Base-by-base conservation (phyloP, 1,140 invertebrate genomes). In the Drosophila ironensis region DNA sequence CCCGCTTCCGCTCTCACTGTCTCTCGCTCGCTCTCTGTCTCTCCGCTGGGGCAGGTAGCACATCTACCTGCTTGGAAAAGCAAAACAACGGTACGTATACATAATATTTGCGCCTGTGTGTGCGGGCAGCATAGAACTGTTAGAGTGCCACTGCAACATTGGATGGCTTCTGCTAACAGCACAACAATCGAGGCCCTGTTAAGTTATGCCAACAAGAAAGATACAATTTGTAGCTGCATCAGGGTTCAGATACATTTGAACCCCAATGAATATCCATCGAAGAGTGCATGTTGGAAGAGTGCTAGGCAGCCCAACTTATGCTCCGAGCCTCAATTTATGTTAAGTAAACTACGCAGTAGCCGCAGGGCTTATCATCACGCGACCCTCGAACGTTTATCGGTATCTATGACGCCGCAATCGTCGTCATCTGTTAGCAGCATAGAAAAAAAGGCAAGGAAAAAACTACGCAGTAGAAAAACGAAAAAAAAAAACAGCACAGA, bases 391-490 rank as follows among this genome's bases (percentile, higher is more conserved):
- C 5, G 20, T 33, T 33, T 51, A 51, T 51, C 37, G 14, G 51
- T 63, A 38, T 68, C 77, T 76, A 81, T 81, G 77, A 81, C 77
- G 77, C 77, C 77, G n/a, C n/a, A n/a, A 81, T 81, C 72, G 41
- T 16, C 52, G 30, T 66, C 45, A 48, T 73, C 75, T 38, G 59
- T 27, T 47, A 44, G 46, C 60, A 72, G 59, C 50, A 64, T 71
- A 73, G 72, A 66, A 76, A 75, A 76, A 44, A 51, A 42, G 25
- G 25, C 41, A 63, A 40, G 40, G 9, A 41, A 66, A 68, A 28
- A 44, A 84, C 78, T 84, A 84, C 78, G 78, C 78, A 84, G 78
- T 84, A 64, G 63, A 76, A 50, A 73, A 72, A 69, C 76, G 70
- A 71, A 66, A 57, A 54, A 72, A 76, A 70, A 71, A 66, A 54